Conservation (phyloP, 2,888 invertebrate genomes). For the Acleris literana region DNA sequence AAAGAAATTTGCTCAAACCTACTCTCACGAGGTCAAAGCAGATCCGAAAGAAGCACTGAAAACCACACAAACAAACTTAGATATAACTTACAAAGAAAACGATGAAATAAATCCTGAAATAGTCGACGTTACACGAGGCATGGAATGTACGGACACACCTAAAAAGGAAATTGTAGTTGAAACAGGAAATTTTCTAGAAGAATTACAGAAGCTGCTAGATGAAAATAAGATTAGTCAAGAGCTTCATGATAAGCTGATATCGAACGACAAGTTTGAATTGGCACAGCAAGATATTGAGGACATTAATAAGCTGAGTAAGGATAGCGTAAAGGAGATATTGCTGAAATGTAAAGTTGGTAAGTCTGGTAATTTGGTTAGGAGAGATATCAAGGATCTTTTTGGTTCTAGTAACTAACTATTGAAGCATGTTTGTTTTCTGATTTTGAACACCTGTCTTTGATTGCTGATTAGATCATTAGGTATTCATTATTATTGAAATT, state of each 20-base stretch:
- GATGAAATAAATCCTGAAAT: conserved; percentile 39
- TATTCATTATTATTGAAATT: no score
- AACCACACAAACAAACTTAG: conserved; percentile 49
- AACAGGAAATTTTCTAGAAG: conserved; percentile 54
- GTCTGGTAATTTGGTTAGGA: conserved; percentile 38
- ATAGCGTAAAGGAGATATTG: conserved; percentile 62
- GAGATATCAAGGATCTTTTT: neutral
- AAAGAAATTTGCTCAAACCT: conserved; percentile 88
- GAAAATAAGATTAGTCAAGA: conserved; percentile 69
- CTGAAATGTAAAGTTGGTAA: conserved; percentile 70
- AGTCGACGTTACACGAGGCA: conserved; percentile 52
- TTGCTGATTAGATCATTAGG: no score
- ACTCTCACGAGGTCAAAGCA: conserved; percentile 59
- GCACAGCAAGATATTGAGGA: conserved; percentile 76
- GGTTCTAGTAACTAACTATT: no score
- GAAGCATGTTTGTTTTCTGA: no score
- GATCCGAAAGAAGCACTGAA: conserved; percentile 42
- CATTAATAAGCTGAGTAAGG: conserved; percentile 70
- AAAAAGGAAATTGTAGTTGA: conserved; percentile 42
- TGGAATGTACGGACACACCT: conserved; percentile 52
- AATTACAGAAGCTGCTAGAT: conserved; percentile 60
- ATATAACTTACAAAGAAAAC: conserved; percentile 62
- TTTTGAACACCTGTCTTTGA: no score
- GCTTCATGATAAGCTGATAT: conserved; percentile 71
- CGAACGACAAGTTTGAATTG: conserved; percentile 72